Percentiles rank a stretch among this genome's conserved stretches.
phyloP scores from a whole-genome alignment of 2,113 vertebrate genomes.

The Melanostigma gelatinosum region DNA sequence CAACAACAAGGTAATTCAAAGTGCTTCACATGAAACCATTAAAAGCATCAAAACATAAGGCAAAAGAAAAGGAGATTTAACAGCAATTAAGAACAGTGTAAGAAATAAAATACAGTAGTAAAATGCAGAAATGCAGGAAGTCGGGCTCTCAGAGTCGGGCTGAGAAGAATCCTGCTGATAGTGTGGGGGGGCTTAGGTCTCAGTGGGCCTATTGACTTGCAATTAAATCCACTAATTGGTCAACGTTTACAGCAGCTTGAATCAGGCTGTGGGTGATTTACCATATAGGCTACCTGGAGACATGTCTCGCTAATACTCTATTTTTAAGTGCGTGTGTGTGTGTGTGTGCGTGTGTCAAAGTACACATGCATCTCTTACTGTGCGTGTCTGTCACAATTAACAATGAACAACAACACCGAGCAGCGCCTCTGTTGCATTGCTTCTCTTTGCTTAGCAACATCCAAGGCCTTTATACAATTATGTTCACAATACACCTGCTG shows the following conservation, averaged over 20 bases:
- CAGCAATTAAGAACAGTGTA: no score
- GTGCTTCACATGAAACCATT: no score
- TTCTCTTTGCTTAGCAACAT: conserved; percentile 57
- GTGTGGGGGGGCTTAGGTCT: conserved; percentile 42
- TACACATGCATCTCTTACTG: background rate
- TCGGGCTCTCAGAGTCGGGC: conserved; percentile 21
- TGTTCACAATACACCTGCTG: conserved; percentile 42
- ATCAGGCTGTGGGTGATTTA: conserved; percentile 55
- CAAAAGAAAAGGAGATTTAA: no score
- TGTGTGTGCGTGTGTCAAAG: conserved; percentile 21
- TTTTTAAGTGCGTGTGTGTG: conserved; percentile 3
- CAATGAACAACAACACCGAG: conserved; percentile 4
- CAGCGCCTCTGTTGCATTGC: conserved; percentile 1
- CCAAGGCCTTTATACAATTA: conserved; percentile 51
- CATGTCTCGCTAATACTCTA: conserved; percentile 23
- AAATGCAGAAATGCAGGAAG: no score
- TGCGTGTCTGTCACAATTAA: conserved; percentile 17
- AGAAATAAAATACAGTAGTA: no score
- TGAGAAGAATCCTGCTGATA: conserved; percentile 43
- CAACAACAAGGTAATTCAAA: no score
- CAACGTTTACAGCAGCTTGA: conserved; percentile 52
- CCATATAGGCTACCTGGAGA: conserved; percentile 39
- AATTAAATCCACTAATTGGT: conserved; percentile 74
- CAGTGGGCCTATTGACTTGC: conserved; percentile 44
- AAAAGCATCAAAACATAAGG: no score